A percentile compares a stretch with the other conserved stretches of the same genome.
These are phyloP conservation scores for Bufo gargarizans DNA, from an alignment of 2,113 vertebrate genomes.

Conservation along the genomic window DNA sequence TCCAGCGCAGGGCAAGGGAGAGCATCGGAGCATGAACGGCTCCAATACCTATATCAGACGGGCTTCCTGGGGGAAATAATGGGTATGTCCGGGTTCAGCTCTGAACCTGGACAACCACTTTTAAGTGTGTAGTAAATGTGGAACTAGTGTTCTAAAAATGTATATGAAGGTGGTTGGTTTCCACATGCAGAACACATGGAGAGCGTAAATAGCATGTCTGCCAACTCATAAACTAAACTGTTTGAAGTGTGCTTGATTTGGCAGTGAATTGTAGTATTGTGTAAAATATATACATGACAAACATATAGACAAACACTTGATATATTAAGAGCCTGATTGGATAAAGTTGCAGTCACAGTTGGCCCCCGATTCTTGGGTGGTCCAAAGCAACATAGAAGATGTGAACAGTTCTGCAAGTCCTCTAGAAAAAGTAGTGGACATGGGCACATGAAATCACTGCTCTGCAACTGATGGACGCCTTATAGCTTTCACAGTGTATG, in stretches of 20 bases:
- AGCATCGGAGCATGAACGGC: no score
- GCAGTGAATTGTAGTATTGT: neutral
- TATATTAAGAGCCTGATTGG: neutral
- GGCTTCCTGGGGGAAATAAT: no score
- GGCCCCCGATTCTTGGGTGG: neutral
- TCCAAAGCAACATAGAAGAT: neutral
- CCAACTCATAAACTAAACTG: neutral
- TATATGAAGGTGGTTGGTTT: neutral
- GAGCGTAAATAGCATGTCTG: neutral
- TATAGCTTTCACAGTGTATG: neutral
- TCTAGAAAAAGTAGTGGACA: neutral
- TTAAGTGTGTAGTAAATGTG: neutral
- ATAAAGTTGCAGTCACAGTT: neutral
- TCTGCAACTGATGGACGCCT: neutral
- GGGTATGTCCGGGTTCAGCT: no score
- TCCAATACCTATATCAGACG: no score
- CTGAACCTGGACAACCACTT: no score
- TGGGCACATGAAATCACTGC: neutral
- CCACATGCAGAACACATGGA: neutral
- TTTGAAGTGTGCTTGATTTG: neutral
- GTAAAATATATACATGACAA: neutral
- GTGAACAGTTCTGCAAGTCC: neutral
- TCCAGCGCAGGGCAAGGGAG: no score
- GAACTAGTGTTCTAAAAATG: neutral
- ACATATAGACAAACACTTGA: neutral